Evolutionary conservation across 2,888 invertebrate species (phyloP), one percentile per base, ranked within the genome.

Genomic region (Trachelus tabidus): DNA sequence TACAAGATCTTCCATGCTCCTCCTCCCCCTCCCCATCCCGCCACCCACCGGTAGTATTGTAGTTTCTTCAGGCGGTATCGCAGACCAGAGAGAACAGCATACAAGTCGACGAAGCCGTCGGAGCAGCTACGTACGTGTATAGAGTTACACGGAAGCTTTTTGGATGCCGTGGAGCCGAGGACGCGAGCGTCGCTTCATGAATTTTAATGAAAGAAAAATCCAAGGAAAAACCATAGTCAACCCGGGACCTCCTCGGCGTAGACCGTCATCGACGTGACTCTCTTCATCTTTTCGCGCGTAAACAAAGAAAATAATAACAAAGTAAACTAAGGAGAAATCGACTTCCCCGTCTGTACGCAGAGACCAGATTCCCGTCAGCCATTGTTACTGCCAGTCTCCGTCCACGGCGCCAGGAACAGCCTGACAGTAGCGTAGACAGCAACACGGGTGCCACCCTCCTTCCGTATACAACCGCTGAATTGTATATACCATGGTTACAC

Each of bases 131-230:
- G 23, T 6, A 23, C 23, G 23, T 23, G 56, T 23, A 56, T 23
- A 56, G 2, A 23, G 56, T 1, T 23, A 23, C 56, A 6, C 23
- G 1, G 6, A 56, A 56, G 56, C 56, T 56, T 23, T 23, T 56
- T 23, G 23, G 56, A 40, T 6, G 40, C 15, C 40, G 40, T 6
- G 15, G 40, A 40, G 40, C 33, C 1, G 40, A 40, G 15, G 4
- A 56, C 40, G 56, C 23, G 56, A 23, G 56, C 56, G 56, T 56
- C 89, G 88, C 88, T 88, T 89, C 89, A 89, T 89, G 89, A 89
- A 89, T 89, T 90, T 88, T 89, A 89, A 89, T 89, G 88, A 87
- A 87, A 15, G 56, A 56, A 23, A 56, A 56, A 56, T 56, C 6
- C 23, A 56, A 23, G 23, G 56, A 56, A 56, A 56, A 56, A 56